phyloP scores from a whole-genome alignment of 2,113 vertebrate species.

The Atherinomorus stipes region DNA sequence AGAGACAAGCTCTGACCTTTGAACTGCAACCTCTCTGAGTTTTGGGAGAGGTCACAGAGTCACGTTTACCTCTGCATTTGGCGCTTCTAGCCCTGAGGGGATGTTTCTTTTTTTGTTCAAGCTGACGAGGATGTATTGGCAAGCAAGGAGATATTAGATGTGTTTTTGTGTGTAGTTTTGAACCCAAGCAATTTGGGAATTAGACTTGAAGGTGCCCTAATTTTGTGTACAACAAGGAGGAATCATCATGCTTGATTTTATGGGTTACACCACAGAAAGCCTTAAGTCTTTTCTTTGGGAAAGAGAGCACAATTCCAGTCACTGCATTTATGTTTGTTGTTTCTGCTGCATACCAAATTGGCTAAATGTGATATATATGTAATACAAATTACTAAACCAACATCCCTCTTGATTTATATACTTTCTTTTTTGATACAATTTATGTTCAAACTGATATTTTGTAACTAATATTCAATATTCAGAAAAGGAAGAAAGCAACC shows the following conservation, averaged over 20 bases:
- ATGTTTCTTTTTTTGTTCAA: conserved; percentile 41
- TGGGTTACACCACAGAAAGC: conserved; percentile 6
- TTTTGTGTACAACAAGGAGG: conserved; percentile 31
- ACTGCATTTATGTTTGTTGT: conserved; percentile 18
- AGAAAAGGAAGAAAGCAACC: conserved; percentile 15
- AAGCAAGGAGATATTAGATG: conserved; percentile 50
- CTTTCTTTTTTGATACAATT: conserved; percentile 26
- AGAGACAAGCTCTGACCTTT: conserved; percentile 65
- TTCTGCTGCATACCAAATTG: conserved; percentile 17
- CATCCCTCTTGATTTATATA: conserved; percentile 25
- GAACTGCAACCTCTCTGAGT: conserved; percentile 57
- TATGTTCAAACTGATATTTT: conserved; percentile 26
- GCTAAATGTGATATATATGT: conserved; percentile 25
- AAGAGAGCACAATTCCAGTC: background rate
- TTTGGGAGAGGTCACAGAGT: conserved; percentile 54
- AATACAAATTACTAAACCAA: conserved; percentile 19
- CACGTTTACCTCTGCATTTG: conserved; percentile 48
- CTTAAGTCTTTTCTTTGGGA: conserved; percentile 22
- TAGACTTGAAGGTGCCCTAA: conserved; percentile 35
- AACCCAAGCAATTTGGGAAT: conserved; percentile 22
- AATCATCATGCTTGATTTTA: conserved; percentile 28
- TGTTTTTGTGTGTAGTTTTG: conserved; percentile 51
- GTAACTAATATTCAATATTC: no score
- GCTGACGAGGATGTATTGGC: conserved; percentile 39
- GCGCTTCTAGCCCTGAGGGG: conserved; percentile 44